Base-by-base conservation (phyloP, 1,140 invertebrate genomes). In the Drosophila kanapiae region DNA sequence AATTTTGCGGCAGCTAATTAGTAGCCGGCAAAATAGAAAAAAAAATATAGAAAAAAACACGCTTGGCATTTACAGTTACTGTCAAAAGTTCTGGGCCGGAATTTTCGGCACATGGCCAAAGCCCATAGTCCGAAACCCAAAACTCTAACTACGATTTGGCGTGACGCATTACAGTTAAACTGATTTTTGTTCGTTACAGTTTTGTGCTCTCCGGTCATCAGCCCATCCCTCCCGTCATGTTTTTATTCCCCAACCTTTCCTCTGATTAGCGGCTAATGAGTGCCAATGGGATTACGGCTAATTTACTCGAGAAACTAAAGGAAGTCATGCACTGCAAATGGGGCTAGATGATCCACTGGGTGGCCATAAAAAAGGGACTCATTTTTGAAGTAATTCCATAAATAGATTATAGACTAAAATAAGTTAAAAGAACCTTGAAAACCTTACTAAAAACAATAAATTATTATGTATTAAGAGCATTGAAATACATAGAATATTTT, bases 1-100 rank as follows among this genome's bases (percentile, higher is more conserved):
- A 88, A 74, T 61, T 87, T 80, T 88, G 80, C 31, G 80, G 78
- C 81, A 51, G 65, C 80, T 88, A 88, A 88, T 88, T 90, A 88
- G 84, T 53, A 70, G 80, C 69, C 33, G 43, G 60, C 23, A n/a
- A 70, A 67, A 67, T 53, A 43, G 35, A 56, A 65, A 81, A 68
- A 78, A 78, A 70, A 75, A 48, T 60, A 10, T 16, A 37, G n/a
- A 77, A 69, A 78, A 79, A 56, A 16, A 42, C 40, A 9, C 35
- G 65, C 49, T 71, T 53, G 74, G 29, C 72, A 58, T 88, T 87
- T 84, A 88, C 83, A 88, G 83, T 88, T 88, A 70, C 43, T 59
- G 84, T 74, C 80, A 80, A 88, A 83, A 86, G 64, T 80, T 67
- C 51, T 87, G 77, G 76, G 56, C 80, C 57, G 63, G 68, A 72